Evolutionary conservation across 2,888 invertebrate genomes (phyloP), one percentile per base, ranked within the genome.

Genomic region (Metellina segmentata): DNA sequence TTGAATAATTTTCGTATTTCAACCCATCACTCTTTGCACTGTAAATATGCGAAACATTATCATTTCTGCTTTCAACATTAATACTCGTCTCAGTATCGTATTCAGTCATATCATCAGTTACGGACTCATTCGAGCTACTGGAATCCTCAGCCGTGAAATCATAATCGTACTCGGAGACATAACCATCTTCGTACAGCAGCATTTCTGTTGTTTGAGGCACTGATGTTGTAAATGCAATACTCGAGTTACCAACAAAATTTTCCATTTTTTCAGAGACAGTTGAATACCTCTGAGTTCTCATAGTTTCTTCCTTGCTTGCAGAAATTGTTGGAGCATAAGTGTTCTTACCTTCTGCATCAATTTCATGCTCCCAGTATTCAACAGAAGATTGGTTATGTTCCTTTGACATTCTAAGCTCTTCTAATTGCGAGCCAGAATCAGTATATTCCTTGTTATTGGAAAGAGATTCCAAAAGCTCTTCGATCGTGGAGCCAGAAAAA

Each of bases 1-100:
- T 16, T 48, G 81, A 81, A 49, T 70, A 48, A 48, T 81, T 81
- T 81, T 69, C 51, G 51, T 82, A 51, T 16, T n/a, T 71, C 8
- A 20, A 19, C 13, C 51, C 82, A 51, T 82, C 82, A 82, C 82
- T 82, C 71, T 82, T 71, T 34, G 72, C 71, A 71, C 83, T 74
- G 48, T 74, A 74, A 53, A 85, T 19, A 6, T 11, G 6, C 13
- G 71, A 13, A n/a, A 51, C 51, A 82, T 71, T 71, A 7, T 53
- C 20, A 48, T 4, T 34, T 16, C 53, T 74, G 52, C 49, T 19
- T 85, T 53, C 34, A 4, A 51, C 16, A 19, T n/a, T n/a, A 11
- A 34, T 52, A 82, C 71, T n/a, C 5, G 75, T 48, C 7, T 19
- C 61, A 8, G 52, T n/a, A 52, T 19, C n/a, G n/a, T 20, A 52